Evolutionary conservation across 2,113 vertebrate species (phyloP).

Genomic region (Notechis scutatus): DNA sequence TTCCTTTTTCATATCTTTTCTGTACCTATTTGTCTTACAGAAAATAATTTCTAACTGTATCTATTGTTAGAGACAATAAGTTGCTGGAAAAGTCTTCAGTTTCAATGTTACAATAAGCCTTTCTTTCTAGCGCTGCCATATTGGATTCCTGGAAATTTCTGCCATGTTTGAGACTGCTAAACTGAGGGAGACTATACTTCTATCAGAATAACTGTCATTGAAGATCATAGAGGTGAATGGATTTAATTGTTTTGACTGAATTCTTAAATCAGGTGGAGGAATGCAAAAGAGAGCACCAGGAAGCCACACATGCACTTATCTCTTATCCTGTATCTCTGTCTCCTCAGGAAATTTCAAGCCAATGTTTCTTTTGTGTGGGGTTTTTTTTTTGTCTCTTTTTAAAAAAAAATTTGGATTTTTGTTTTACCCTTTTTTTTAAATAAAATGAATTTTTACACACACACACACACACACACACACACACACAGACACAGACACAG

Average conservation of each 20-base stretch:
- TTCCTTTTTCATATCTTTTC: neutral
- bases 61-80: neutral
- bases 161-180: neutral
- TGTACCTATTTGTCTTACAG: no score
- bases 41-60: neutral
- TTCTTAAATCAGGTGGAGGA: no score
- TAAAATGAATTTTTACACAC: no score
- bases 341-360: neutral
- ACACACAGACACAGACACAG: no score
- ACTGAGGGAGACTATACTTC: neutral
- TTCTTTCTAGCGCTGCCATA: neutral
- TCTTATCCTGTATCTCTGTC: neutral
- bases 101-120: neutral
- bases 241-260: neutral
- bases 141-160: neutral
- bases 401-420: no score
- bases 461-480: no score
- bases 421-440: no score
- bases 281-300: neutral
- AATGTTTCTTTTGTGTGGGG: neutral
- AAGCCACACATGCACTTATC: neutral
- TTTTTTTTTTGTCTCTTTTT: no score
- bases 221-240: neutral
- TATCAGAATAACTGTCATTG: neutral
- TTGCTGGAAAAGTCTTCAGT: neutral